Conservation (phyloP, 2,113 vertebrate species). For the Carassius carassius region DNA sequence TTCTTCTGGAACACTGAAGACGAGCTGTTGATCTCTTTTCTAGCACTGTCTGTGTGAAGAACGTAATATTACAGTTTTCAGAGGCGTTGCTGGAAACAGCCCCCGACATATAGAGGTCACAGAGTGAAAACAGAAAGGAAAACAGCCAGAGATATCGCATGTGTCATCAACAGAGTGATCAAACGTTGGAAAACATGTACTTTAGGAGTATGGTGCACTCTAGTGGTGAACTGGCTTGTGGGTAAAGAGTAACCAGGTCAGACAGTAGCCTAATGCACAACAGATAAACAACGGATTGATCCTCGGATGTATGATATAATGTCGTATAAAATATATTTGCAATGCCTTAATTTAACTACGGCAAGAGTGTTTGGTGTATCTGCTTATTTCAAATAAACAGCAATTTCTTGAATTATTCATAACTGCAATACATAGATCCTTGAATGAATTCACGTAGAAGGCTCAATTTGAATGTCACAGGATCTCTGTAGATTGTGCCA, state of each 20-base stretch:
- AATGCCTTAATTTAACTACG: not conserved
- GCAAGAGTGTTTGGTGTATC: not conserved
- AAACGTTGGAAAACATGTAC: not conserved
- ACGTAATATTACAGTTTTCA: not conserved
- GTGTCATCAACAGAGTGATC: not conserved
- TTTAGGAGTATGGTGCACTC: not conserved
- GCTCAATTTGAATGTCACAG: not conserved
- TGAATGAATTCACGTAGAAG: not conserved
- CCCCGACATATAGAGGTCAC: not conserved
- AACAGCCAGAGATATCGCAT: not conserved
- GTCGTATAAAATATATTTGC: not conserved
- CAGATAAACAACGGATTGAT: not conserved
- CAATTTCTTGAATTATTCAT: not conserved
- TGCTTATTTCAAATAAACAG: not conserved
- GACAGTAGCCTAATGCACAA: not conserved
- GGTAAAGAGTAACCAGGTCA: not conserved
- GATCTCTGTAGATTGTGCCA: not conserved
- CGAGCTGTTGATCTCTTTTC: not conserved
- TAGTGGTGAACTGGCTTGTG: slow-evolving; percentile 4
- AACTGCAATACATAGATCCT: not conserved
- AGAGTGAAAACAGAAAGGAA: not conserved
- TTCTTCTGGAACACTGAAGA: not conserved
- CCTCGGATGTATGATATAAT: not conserved
- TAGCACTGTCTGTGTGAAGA: not conserved
- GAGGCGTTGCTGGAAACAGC: not conserved